Base-by-base conservation (phyloP, 1,140 invertebrate genomes). In the Tetragonula clypearis region DNA sequence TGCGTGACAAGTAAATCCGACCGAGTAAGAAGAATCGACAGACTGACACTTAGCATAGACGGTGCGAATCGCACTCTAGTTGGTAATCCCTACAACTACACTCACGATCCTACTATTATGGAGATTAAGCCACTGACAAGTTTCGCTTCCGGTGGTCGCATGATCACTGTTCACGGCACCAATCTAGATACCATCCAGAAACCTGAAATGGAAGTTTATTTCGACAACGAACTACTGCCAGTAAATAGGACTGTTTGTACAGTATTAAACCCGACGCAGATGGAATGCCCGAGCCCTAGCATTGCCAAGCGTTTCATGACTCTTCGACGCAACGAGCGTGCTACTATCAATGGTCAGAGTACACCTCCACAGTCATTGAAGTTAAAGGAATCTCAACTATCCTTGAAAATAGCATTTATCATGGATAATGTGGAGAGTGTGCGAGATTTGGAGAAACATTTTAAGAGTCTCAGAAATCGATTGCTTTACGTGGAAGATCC, bases 401-500 rank as follows among this genome's bases (percentile, higher is more conserved):
- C 96, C 66, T 94, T 97, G 82, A 96, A 96, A 93, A 96, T 99
- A 82, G 98, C 98, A 23, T 99, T 99, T 94, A 96, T 98, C 11
- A 99, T 99, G 99, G 99, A 99, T 91, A 98, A 98, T 93, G 99
- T 99, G 0, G 96, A 97, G 90, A 96, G 97, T 5, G 98, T 99
- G 60, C 96, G 97, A 82, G 98, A 99, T 93, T 95, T 99, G 72
- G 97, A 98, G 84, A 98, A 98, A 93, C 97, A 98, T 93, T 98
- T 98, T 91, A 97, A 97, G 84, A 97, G 96, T 87, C 95, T 98
- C 12, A 95, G 97, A 41, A 97, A 97, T 76, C 97, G 97, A 60
- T 95, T 99, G 91, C 95, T 97, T 0, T 99, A 99, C 94, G 97
- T 98, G 23, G 97, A 98, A 79, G 99, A 99, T 96, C 99, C 99